Conservation (phyloP, 2,888 invertebrate genomes). For the Ophonus ardosiacus region DNA sequence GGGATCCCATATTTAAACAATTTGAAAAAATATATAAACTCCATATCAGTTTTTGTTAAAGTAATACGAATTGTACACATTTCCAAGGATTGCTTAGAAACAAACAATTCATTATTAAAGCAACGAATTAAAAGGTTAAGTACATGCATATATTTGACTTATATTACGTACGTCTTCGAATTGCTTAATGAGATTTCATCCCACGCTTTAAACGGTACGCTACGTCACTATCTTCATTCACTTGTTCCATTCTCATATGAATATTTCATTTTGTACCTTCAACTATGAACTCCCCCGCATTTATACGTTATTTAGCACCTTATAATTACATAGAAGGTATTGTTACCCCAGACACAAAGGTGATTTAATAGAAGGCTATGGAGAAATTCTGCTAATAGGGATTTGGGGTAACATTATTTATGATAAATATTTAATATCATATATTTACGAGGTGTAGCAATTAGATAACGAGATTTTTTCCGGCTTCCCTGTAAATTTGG, state of each 20-base stretch:
- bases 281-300: background rate
- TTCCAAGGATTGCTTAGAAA: background rate
- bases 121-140: constrained; percentile 36
- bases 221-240: background rate
- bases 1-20: too few species aligned
- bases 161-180: background rate
- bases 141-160: constrained; percentile 20
- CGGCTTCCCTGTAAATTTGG: too few species aligned
- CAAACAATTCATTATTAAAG: constrained; percentile 13
- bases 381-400: too few species aligned
- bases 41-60: too few species aligned
- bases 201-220: background rate
- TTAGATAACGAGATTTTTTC: too few species aligned
- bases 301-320: background rate
- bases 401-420: too few species aligned
- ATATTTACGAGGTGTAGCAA: too few species aligned
- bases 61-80: too few species aligned
- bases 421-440: too few species aligned
- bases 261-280: background rate
- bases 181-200: background rate
- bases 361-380: too few species aligned
- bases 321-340: background rate
- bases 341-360: background rate
- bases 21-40: too few species aligned
- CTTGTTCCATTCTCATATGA: background rate